A percentile compares a stretch with the other conserved stretches of the same genome.
phyloP scores from a whole-genome alignment of 1,140 invertebrate species.

The Lamellibrachia luymesi region DNA sequence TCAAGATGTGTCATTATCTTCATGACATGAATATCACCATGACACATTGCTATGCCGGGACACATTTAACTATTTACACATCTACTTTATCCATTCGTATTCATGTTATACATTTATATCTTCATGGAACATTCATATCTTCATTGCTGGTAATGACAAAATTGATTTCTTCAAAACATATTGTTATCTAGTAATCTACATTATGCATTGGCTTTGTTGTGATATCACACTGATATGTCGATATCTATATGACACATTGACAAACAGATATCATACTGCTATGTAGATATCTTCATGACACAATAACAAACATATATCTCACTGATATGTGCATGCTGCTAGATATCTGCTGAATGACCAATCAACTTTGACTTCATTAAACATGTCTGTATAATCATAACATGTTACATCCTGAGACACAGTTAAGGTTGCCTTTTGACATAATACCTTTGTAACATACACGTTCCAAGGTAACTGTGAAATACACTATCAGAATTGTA shows the following conservation, averaged over 20 bases:
- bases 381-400: background rate
- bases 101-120: background rate
- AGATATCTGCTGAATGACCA: background rate
- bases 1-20: too few relatives aligned
- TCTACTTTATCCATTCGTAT: background rate
- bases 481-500: background rate
- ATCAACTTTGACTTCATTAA: background rate
- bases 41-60: background rate
- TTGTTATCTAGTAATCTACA: too few relatives aligned
- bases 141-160: too few relatives aligned
- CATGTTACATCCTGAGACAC: background rate
- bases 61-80: background rate
- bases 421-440: background rate
- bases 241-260: background rate
- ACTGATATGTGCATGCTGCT: background rate
- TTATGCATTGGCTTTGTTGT: too few relatives aligned
- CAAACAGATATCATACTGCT: background rate
- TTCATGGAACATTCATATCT: background rate
- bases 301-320: background rate
- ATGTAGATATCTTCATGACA: background rate
- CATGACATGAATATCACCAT: background rate
- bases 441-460: background rate
- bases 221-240: background rate
- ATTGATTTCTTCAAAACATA: too few relatives aligned
- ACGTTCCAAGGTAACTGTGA: background rate